Evolutionary conservation across 2,113 vertebrate species (phyloP).

Genomic region (Hemicordylus capensis): DNA sequence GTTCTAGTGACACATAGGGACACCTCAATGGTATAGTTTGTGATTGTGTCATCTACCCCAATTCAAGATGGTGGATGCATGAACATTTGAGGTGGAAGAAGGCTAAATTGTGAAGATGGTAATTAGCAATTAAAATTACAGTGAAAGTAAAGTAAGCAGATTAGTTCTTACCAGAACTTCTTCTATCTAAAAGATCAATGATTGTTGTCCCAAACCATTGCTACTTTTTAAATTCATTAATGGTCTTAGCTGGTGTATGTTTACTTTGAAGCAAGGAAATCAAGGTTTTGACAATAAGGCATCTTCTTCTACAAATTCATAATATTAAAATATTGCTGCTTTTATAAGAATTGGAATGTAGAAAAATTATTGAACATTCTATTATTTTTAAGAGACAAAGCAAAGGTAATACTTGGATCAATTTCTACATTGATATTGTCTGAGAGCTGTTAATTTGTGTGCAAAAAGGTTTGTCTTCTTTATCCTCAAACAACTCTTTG

Average conservation of each 20-base stretch:
- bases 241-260: neutral
- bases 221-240: neutral
- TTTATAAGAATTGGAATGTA: neutral
- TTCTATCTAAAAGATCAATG: too few relatives aligned
- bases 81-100: too few relatives aligned
- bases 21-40: too few relatives aligned
- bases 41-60: too few relatives aligned
- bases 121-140: too few relatives aligned
- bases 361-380: neutral
- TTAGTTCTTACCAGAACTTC: too few relatives aligned
- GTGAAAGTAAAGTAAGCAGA: too few relatives aligned
- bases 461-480: neutral
- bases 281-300: neutral
- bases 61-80: too few relatives aligned
- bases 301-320: neutral
- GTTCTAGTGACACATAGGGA: too few relatives aligned
- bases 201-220: too few relatives aligned
- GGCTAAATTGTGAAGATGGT: too few relatives aligned
- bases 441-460: neutral
- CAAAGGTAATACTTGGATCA: neutral
- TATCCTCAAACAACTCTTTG: too few relatives aligned
- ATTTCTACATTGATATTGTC: conserved; percentile 3
- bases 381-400: neutral
- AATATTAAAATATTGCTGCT: conserved; percentile 14
- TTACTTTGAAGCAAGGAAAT: neutral